phyloP scores from a whole-genome alignment of 2,888 invertebrate species.

The Hipparchia semele region DNA sequence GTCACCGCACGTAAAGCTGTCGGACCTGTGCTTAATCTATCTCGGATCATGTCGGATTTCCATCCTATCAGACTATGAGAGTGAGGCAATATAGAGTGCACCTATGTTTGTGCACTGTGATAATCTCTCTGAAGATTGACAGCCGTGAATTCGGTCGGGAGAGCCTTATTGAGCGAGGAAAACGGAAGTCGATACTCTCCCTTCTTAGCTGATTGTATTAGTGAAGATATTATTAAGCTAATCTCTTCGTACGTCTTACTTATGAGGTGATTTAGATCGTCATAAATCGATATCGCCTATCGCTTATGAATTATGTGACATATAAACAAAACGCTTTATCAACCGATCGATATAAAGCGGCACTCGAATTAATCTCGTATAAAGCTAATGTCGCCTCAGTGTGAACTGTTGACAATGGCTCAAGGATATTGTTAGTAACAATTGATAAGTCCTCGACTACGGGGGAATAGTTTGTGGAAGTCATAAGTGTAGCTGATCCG shows the following conservation, averaged over 20 bases:
- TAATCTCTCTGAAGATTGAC: too few species aligned
- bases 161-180: too few species aligned
- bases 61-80: too few species aligned
- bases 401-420: constrained; percentile 55
- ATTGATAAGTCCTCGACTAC: constrained; percentile 19
- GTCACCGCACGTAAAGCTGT: too few species aligned
- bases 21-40: too few species aligned
- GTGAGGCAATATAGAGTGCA: too few species aligned
- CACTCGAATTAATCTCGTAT: constrained; percentile 67
- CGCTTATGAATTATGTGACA: constrained; percentile 38
- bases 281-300: constrained; percentile 4
- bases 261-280: not conserved
- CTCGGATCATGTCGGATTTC: too few species aligned
- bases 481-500: constrained; percentile 15
- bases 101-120: too few species aligned
- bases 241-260: not conserved
- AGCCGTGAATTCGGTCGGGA: too few species aligned
- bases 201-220: too few species aligned
- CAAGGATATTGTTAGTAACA: constrained; percentile 53
- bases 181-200: too few species aligned
- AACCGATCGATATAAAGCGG: constrained; percentile 61
- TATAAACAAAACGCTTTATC: constrained; percentile 50
- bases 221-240: too few species aligned
- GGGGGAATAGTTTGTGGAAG: constrained; percentile 12
- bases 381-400: constrained; percentile 61